Evolutionary conservation across 2,113 vertebrate genomes (phyloP).

Genomic region (Poeciliopsis turrubarensis): DNA sequence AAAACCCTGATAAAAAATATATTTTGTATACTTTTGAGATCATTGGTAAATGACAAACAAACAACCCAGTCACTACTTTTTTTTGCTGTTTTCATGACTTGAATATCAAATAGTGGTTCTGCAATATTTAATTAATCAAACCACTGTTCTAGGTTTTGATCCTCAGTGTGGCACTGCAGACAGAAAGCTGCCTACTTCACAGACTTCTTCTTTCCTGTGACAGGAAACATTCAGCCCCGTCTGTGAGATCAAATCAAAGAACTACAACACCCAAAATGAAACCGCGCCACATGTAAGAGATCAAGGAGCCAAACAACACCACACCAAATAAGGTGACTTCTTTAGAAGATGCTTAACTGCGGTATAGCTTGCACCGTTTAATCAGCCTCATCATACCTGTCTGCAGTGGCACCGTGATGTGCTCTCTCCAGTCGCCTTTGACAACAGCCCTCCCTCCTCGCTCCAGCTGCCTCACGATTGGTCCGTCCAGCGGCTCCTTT

Average conservation of each 20-base stretch:
- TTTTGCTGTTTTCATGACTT: too few species aligned
- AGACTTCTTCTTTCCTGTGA: neutral
- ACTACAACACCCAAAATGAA: neutral
- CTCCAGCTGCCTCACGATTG: constrained; percentile 92
- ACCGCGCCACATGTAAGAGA: neutral
- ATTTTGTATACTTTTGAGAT: too few species aligned
- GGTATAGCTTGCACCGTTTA: neutral
- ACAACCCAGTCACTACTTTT: too few species aligned
- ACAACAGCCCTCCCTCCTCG: constrained; percentile 92
- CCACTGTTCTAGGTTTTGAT: neutral
- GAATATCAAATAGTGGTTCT: too few species aligned
- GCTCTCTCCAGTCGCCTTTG: constrained; percentile 93
- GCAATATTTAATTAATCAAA: neutral
- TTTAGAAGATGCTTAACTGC: neutral
- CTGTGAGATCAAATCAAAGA: neutral
- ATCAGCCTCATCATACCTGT: constrained; percentile 82
- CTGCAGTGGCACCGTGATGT: constrained; percentile 96
- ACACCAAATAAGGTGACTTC: neutral
- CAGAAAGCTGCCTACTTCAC: constrained; percentile 9
- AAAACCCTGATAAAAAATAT: too few species aligned
- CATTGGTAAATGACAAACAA: too few species aligned
- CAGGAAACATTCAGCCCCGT: constrained; percentile 2
- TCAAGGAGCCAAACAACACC: neutral
- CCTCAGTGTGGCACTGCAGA: neutral
- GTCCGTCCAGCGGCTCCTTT: constrained; percentile 92